Evolutionary conservation across 2,888 invertebrate genomes (phyloP).

Genomic region (Taphrorychus bicolor): DNA sequence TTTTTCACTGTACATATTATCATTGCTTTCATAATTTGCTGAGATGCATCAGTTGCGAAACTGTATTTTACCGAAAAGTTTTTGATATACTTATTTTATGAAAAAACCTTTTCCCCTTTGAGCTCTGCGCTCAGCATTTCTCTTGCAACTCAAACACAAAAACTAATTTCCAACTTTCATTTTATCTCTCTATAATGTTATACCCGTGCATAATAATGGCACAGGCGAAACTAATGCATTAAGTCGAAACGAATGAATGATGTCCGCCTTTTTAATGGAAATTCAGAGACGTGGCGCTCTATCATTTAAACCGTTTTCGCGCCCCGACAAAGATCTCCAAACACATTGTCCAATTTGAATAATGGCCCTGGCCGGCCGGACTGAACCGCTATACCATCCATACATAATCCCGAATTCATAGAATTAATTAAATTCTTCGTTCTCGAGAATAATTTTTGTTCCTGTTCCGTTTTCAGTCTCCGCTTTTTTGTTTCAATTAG

Average conservation of each 20-base stretch:
- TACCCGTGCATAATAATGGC: neutral
- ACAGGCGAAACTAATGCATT: neutral
- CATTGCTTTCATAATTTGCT: too few relatives aligned
- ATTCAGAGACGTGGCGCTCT: constrained; percentile 23
- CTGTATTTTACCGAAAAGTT: too few relatives aligned
- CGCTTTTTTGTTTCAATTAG: constrained; percentile 30
- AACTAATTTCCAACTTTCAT: neutral
- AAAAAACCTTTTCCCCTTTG: too few relatives aligned
- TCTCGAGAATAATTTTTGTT: constrained; percentile 33
- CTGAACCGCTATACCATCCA: constrained; percentile 30
- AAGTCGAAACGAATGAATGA: constrained; percentile 11
- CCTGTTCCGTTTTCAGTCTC: constrained; percentile 23
- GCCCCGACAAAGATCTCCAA: constrained; percentile 38
- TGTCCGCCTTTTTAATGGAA: constrained; percentile 19
- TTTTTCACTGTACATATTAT: too few relatives aligned
- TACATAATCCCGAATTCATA: constrained; percentile 36
- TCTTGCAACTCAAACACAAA: neutral
- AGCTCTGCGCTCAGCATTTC: too few relatives aligned
- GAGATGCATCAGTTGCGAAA: too few relatives aligned
- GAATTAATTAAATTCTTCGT: constrained; percentile 39
- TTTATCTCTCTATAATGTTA: neutral
- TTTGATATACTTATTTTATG: too few relatives aligned
- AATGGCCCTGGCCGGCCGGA: constrained; percentile 33
- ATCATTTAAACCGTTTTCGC: constrained; percentile 37
- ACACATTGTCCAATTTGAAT: constrained; percentile 41